Evolutionary conservation across 2,888 invertebrate species (phyloP).

Genomic region (Dasysyrphus tricinctus): DNA sequence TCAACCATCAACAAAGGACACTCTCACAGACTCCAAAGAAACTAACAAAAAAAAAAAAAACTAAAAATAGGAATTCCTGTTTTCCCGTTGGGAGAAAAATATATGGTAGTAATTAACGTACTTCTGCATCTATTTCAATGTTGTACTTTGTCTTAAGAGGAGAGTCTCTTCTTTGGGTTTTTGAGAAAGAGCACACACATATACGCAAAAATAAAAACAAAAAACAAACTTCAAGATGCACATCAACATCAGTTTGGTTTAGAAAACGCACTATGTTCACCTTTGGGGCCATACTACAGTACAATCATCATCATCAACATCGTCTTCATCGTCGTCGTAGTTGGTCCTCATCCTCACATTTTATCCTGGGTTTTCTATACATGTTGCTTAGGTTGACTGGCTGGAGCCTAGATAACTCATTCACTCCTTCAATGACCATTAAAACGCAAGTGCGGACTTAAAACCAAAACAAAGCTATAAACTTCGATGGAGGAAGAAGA

Average conservation of each 20-base stretch:
- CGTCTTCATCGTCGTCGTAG: conserved; percentile 20
- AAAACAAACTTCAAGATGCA: conserved; percentile 39
- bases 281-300: conserved; percentile 25
- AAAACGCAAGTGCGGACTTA: conserved; percentile 63
- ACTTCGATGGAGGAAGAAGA: conserved; percentile 30
- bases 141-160: conserved; percentile 51
- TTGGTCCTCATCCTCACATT: conserved; percentile 47
- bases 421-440: conserved; percentile 66
- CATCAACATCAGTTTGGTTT: conserved; percentile 55
- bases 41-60: conserved; percentile 1
- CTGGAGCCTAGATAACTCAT: conserved; percentile 55
- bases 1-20: conserved; percentile 60
- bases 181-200: conserved; percentile 9
- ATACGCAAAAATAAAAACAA: conserved; percentile 21
- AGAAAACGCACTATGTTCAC: conserved; percentile 63
- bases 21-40: not conserved
- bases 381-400: conserved; percentile 20
- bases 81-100: conserved; percentile 29
- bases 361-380: conserved; percentile 33
- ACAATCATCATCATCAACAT: conserved; percentile 36
- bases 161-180: conserved; percentile 1
- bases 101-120: conserved; percentile 64
- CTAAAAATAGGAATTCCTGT: conserved; percentile 27
- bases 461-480: conserved; percentile 65
- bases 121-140: conserved; percentile 50